Percentiles rank a stretch among this genome's conserved stretches.
Evolutionary conservation across 2,888 invertebrate genomes (phyloP).

Genomic region (Smittia aterrima): DNA sequence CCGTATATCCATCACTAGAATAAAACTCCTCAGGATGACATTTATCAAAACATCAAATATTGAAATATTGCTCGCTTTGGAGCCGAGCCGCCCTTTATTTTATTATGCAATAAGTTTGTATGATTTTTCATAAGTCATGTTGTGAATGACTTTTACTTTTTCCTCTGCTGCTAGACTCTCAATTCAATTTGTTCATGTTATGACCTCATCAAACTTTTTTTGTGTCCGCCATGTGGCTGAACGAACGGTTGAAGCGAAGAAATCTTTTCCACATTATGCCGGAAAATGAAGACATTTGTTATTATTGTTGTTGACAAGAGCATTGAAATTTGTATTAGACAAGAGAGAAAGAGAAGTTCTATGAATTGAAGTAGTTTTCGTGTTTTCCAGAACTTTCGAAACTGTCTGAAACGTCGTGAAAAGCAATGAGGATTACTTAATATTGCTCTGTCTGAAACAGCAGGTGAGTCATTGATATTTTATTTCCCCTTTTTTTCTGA

Average conservation of each 20-base stretch:
- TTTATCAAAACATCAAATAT: constrained; percentile 36
- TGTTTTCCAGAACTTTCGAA: not conserved
- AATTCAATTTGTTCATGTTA: not conserved
- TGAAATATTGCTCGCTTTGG: not conserved
- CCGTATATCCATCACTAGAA: not conserved
- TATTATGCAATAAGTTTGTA: not conserved
- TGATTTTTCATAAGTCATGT: constrained; percentile 2
- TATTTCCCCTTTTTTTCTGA: too few species aligned
- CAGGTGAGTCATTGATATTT: not conserved
- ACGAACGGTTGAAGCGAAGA: too few species aligned
- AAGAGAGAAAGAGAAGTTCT: too few species aligned
- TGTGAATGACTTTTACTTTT: not conserved
- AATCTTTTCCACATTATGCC: too few species aligned
- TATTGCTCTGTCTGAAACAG: not conserved
- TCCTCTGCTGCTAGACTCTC: not conserved
- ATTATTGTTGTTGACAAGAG: not conserved
- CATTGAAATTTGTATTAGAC: not conserved
- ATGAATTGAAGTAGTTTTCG: not conserved
- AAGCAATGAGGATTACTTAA: constrained; percentile 1
- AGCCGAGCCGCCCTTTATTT: not conserved
- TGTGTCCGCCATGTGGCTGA: too few species aligned
- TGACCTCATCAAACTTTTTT: too few species aligned
- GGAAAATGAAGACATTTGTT: too few species aligned
- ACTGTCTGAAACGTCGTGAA: not conserved
- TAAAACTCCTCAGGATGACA: constrained; percentile 2